Conservation (phyloP, 2,888 invertebrate genomes). For the Schizaphis graminum region DNA sequence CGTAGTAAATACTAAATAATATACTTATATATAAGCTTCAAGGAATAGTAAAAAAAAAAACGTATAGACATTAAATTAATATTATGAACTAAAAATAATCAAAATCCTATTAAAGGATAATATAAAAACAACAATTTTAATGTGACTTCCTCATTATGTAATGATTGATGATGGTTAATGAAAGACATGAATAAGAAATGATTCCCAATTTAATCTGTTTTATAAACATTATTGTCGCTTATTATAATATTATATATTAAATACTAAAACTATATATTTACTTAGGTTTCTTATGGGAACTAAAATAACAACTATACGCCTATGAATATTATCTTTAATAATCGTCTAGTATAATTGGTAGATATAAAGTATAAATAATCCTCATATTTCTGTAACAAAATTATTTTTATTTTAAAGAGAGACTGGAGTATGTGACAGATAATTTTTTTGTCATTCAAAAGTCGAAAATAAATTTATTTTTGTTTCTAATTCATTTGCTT, state of each 20-base stretch:
- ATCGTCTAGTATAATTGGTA: neutral
- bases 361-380: neutral
- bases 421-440: neutral
- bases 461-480: neutral
- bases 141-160: neutral
- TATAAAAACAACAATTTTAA: neutral
- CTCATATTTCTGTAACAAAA: neutral
- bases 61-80: neutral
- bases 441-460: neutral
- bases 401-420: neutral
- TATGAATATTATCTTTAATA: neutral
- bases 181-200: slow-evolving; percentile 48
- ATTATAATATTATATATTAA: neutral
- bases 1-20: neutral
- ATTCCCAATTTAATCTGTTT: slow-evolving; percentile 25
- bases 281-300: neutral
- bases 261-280: neutral
- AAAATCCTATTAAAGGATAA: neutral
- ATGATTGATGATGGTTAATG: slow-evolving; percentile 49
- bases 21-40: neutral
- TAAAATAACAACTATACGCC: neutral
- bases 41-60: neutral
- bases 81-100: neutral
- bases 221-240: neutral
- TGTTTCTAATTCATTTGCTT: neutral